Conservation (phyloP, 2,888 invertebrate species). For the Agonopterix heracliana region DNA sequence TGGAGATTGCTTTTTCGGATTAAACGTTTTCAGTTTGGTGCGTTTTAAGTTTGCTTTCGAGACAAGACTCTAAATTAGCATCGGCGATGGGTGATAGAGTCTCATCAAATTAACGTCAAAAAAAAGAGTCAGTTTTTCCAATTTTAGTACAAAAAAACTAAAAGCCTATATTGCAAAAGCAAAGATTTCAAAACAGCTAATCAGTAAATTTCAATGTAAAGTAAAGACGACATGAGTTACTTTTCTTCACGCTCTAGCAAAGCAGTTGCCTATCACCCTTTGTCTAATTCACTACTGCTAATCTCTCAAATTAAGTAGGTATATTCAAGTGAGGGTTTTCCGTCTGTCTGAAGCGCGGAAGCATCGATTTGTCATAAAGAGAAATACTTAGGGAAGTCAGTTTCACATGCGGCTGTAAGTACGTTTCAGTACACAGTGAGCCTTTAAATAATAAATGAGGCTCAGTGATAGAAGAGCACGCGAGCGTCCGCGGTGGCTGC, state of each 20-base stretch:
- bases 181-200: too few relatives aligned
- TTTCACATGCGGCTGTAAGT: constrained; percentile 45
- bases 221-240: too few relatives aligned
- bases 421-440: constrained; percentile 47
- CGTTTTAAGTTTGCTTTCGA: constrained; percentile 9
- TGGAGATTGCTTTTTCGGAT: constrained; percentile 64
- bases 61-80: too few relatives aligned
- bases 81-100: not conserved
- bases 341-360: constrained; percentile 10
- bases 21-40: constrained; percentile 48
- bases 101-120: not conserved
- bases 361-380: constrained; percentile 40
- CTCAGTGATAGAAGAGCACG: constrained; percentile 53
- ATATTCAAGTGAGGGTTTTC: not conserved
- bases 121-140: too few relatives aligned
- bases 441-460: constrained; percentile 66
- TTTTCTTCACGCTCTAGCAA: too few relatives aligned
- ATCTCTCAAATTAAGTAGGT: too few relatives aligned
- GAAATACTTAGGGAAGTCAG: constrained; percentile 38
- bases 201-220: too few relatives aligned
- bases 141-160: too few relatives aligned
- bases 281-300: too few relatives aligned
- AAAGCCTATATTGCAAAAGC: too few relatives aligned
- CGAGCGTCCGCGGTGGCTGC: constrained; percentile 31
- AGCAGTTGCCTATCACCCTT: too few relatives aligned